These are phyloP conservation scores for Lepidurus apus DNA, from an alignment of 1,140 invertebrate species.

Conservation along the genomic window DNA sequence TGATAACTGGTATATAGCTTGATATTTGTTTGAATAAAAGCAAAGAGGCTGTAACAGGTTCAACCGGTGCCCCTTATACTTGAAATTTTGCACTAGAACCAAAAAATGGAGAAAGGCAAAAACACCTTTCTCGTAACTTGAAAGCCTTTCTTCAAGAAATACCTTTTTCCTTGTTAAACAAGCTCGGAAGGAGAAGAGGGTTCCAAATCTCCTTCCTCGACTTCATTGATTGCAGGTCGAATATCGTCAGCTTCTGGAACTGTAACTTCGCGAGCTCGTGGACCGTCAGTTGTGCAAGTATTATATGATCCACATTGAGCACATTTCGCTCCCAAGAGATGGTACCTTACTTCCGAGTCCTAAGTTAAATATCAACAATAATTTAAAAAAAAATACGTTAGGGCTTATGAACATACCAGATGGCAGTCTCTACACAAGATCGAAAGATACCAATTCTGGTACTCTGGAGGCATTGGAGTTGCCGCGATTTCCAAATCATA, in stretches of 20 bases:
- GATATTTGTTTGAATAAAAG: too few species aligned
- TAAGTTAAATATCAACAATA: conserved; percentile 44
- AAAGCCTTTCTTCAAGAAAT: not conserved
- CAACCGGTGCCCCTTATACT: not conserved
- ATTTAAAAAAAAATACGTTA: conserved; percentile 27
- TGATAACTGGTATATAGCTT: too few species aligned
- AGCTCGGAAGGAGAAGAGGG: not conserved
- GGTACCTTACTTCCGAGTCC: conserved; percentile 72
- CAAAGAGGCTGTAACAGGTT: too few species aligned
- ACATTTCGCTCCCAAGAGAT: conserved; percentile 79
- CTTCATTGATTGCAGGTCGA: not conserved
- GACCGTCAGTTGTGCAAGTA: conserved; percentile 55
- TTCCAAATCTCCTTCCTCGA: not conserved
- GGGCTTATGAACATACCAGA: conserved; percentile 53
- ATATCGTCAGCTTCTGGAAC: not conserved
- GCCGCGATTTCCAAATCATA: conserved; percentile 70
- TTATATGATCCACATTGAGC: conserved; percentile 77
- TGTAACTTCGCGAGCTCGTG: not conserved
- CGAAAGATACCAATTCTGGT: conserved; percentile 65
- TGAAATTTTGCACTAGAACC: not conserved
- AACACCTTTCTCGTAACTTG: not conserved
- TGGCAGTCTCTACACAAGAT: conserved; percentile 86
- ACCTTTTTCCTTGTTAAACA: not conserved
- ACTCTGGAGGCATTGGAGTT: conserved; percentile 75
- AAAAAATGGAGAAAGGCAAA: not conserved